phyloP scores from a whole-genome alignment of 2,797 vertebrate genomes.

The Myiotriccus ornatus region DNA sequence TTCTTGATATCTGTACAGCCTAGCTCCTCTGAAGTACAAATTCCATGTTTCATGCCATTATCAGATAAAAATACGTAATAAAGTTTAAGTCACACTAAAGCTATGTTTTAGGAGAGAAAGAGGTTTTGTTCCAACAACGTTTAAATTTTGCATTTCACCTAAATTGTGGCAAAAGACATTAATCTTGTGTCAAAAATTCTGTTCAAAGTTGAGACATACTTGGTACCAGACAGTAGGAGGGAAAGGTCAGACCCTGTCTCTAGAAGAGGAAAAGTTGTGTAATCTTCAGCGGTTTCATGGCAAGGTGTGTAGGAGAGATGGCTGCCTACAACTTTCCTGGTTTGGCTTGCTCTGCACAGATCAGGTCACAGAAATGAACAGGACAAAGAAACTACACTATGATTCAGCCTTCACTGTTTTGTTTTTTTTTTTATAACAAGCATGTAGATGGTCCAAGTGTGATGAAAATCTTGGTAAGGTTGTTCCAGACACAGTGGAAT shows the following conservation, averaged over 20 bases:
- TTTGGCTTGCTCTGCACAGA: background rate
- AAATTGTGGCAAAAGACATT: background rate
- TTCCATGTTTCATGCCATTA: background rate
- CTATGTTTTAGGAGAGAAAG: background rate
- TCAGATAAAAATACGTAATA: background rate
- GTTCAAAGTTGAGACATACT: conserved; percentile 25
- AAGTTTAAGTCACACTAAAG: background rate
- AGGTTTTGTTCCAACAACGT: background rate
- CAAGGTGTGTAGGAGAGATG: background rate
- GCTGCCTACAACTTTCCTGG: background rate
- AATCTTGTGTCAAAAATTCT: conserved; percentile 17
- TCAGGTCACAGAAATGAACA: background rate
- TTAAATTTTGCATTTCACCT: background rate
- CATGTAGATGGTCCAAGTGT: background rate
- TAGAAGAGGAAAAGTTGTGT: conserved; percentile 11
- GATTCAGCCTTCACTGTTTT: background rate
- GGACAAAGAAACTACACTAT: background rate
- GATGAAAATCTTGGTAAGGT: background rate
- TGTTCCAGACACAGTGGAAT: background rate
- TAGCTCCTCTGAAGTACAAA: background rate
- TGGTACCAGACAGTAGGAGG: conserved; percentile 15
- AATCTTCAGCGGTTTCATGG: background rate
- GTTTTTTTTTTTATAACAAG: background rate
- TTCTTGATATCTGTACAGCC: background rate
- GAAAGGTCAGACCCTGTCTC: conserved; percentile 25